Base-by-base conservation (phyloP, 2,113 vertebrate genomes). In the Heterotis niloticus region DNA sequence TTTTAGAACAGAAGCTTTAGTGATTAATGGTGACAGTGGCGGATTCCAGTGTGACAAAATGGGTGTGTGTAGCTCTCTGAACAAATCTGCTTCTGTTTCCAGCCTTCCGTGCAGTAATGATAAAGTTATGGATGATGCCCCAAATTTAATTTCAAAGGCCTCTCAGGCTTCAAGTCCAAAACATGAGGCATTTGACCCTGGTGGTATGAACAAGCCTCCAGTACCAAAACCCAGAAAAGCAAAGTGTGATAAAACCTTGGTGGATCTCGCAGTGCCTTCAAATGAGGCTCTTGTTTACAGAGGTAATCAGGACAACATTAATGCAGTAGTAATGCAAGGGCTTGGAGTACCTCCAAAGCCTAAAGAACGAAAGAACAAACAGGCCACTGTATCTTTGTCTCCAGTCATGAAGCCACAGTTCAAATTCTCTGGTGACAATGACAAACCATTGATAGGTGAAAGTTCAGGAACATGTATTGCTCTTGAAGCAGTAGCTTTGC, bases 161-260 rank as follows among this genome's bases (percentile, higher is more conserved):
- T 79, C 64, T 67, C 54, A 80, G 34, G 79, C 20, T 5, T 78
- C 60, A 69, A 75, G 62, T 26, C 76, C 72, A 0, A 69, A 84
- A 16, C 79, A 81, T 34, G 79, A 71, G 64, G 84, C 75, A 0
- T 91, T 90, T 83, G 89, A 91, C 80, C 87, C 87, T 0, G 89
- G 88, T 28, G 84, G 82, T 20, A 17, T 44, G 0, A 9, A 26
- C 14, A 20, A 12, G 14, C 54, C 54, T 65, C 81, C 83, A 16
- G 80, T 80, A 4, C 81, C 84, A 3, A 76, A 81, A 65, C 82
- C 82, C 26, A 83, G 81, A 60, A 80, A 16, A 1, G 10, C 59
- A 7, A 34, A 78, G 79, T 59, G 67, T 64, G 0, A 65, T 0
- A 10, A 72, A 23, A 73, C 17, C 2, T 13, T 64, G 66, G 51